Percentiles rank a stretch among this genome's conserved stretches.
Conservation (phyloP, 2,797 vertebrate species). For the Ficedula albicollis region DNA sequence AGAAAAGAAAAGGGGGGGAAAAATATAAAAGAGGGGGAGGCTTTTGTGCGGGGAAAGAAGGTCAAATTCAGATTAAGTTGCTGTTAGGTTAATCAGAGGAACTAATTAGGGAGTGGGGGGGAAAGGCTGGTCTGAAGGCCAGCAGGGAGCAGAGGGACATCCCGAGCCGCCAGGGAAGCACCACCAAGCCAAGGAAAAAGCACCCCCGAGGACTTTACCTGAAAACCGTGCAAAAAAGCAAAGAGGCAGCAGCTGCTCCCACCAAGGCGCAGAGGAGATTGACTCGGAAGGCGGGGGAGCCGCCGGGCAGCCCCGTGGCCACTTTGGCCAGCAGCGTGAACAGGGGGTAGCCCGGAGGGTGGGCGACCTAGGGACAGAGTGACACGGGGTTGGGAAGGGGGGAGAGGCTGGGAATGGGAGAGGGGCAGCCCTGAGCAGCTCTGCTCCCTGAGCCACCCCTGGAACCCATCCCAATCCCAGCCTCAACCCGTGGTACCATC, state of each 20-base stretch:
- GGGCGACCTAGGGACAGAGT: slow-evolving; percentile 85
- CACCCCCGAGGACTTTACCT: slow-evolving; percentile 80
- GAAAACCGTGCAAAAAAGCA: slow-evolving; percentile 89
- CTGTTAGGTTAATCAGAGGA: slow-evolving; percentile 48
- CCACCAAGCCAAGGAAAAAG: neutral
- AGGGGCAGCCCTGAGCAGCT: neutral
- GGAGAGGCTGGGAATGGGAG: neutral
- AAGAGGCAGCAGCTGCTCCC: slow-evolving; percentile 86
- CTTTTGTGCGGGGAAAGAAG: slow-evolving; percentile 41
- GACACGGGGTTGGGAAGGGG: neutral
- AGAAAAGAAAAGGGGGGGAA: neutral
- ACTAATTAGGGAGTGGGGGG: neutral
- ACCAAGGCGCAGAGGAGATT: slow-evolving; percentile 87
- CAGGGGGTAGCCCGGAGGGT: slow-evolving; percentile 95
- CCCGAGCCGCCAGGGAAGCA: neutral
- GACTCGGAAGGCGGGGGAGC: slow-evolving; percentile 86
- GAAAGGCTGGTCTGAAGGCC: neutral
- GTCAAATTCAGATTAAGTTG: slow-evolving; percentile 53
- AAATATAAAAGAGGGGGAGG: neutral
- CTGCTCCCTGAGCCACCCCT: neutral
- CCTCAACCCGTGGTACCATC: neutral
- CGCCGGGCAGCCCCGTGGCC: slow-evolving; percentile 77
- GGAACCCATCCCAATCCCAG: neutral
- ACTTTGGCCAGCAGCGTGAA: slow-evolving; percentile 89
- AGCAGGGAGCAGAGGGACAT: neutral